Evolutionary conservation across 2,888 invertebrate genomes (phyloP).

Genomic region (Apomyelois bistriatella): DNA sequence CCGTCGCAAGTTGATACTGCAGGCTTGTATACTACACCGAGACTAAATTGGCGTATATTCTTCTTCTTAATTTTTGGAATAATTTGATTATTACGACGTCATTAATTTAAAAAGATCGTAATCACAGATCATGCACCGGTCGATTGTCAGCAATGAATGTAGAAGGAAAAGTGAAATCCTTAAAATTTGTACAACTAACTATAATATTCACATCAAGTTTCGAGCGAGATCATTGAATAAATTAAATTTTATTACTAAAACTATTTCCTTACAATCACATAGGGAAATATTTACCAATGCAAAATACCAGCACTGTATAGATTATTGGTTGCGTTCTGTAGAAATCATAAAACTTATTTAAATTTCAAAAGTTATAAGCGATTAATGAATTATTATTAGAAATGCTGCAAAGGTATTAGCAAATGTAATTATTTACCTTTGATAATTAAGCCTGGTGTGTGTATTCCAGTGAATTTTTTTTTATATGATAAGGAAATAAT

Average conservation of each 20-base stretch:
- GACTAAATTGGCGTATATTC: slow-evolving; percentile 28
- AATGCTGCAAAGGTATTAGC: background rate
- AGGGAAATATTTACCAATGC: slow-evolving; percentile 30
- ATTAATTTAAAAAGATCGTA: too few relatives aligned
- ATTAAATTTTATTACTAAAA: too few relatives aligned
- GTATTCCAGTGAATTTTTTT: too few relatives aligned
- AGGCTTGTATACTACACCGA: slow-evolving; percentile 30
- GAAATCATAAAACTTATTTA: slow-evolving; percentile 74
- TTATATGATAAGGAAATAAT: too few relatives aligned
- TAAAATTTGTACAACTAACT: too few relatives aligned
- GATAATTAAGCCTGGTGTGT: background rate
- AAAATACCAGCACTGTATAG: slow-evolving; percentile 33
- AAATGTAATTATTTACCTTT: background rate
- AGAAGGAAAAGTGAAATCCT: too few relatives aligned
- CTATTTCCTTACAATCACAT: too few relatives aligned
- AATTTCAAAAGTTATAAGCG: slow-evolving; percentile 62
- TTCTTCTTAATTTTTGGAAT: background rate
- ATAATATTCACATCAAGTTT: too few relatives aligned
- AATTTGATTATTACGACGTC: background rate
- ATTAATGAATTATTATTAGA: slow-evolving; percentile 49
- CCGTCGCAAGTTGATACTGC: slow-evolving; percentile 57
- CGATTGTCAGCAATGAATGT: too few relatives aligned
- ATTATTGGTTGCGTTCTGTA: slow-evolving; percentile 64
- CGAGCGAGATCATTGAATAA: too few relatives aligned
- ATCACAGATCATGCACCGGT: too few relatives aligned